Conservation (phyloP, 2,797 vertebrate species). For the Telmatherina bonti region DNA sequence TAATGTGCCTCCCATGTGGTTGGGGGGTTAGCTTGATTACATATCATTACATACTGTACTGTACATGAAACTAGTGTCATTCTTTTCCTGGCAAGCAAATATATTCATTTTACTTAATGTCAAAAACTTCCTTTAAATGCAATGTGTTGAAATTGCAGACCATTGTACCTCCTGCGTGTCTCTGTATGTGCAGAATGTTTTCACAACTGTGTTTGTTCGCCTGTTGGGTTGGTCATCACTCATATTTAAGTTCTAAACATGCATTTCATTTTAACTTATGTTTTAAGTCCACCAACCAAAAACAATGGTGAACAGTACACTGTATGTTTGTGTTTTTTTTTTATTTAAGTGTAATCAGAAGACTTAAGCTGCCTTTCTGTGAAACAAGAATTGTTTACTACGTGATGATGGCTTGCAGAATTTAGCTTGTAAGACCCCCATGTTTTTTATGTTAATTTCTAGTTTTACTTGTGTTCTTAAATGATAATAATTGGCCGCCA, state of each 20-base stretch:
- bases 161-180: conserved; percentile 27
- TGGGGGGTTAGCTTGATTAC: background rate
- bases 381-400: conserved; percentile 59
- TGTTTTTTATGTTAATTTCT: conserved; percentile 46
- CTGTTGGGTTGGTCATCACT: background rate
- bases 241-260: conserved; percentile 24
- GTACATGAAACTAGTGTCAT: background rate
- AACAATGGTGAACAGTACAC: conserved; percentile 15
- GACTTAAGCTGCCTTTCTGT: conserved; percentile 67
- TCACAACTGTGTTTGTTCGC: conserved; percentile 1
- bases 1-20: background rate
- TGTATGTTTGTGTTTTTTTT: conserved; percentile 40
- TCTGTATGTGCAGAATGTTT: conserved; percentile 32
- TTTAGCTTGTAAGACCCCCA: conserved; percentile 37
- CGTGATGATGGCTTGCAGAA: conserved; percentile 39
- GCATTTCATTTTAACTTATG: conserved; percentile 18
- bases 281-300: conserved; percentile 13
- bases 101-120: background rate
- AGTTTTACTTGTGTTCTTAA: conserved; percentile 42
- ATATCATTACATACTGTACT: background rate
- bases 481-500: conserved; percentile 35
- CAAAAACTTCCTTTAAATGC: conserved; percentile 11
- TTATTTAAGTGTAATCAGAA: conserved; percentile 23
- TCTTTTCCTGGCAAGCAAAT: background rate
- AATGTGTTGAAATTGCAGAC: background rate